phyloP scores from a whole-genome alignment of 1,140 invertebrate species.

The Phthorimaea operculella region DNA sequence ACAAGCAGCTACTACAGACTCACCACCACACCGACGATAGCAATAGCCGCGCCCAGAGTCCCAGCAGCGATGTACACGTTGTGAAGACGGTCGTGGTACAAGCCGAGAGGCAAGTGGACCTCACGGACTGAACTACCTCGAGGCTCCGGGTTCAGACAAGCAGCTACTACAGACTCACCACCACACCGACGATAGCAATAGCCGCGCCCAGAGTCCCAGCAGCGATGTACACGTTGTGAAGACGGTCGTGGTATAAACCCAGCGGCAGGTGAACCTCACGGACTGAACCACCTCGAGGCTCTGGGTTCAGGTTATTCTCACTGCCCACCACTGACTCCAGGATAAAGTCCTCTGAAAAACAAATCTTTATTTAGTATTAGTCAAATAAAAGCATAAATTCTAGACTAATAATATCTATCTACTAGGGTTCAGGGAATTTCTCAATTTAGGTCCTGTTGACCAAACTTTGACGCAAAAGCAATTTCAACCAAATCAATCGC shows the following conservation, averaged over 20 bases:
- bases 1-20: too few relatives aligned
- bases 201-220: conserved; percentile 77
- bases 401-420: too few relatives aligned
- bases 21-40: conserved; percentile 76
- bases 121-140: conserved; percentile 60
- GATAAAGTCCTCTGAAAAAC: conserved; percentile 71
- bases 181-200: conserved; percentile 74
- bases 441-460: too few relatives aligned
- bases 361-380: too few relatives aligned
- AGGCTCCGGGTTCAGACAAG: too few relatives aligned
- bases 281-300: conserved; percentile 53
- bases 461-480: too few relatives aligned
- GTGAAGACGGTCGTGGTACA: conserved; percentile 77
- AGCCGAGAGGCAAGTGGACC: conserved; percentile 70
- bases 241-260: conserved; percentile 74
- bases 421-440: too few relatives aligned
- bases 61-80: conserved; percentile 79
- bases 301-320: conserved; percentile 54
- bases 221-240: conserved; percentile 80
- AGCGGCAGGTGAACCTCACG: conserved; percentile 70
- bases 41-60: conserved; percentile 75
- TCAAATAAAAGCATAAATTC: too few relatives aligned
- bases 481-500: too few relatives aligned
- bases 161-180: too few relatives aligned
- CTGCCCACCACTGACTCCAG: conserved; percentile 74